These are phyloP conservation scores for Isurus oxyrinchus DNA, from an alignment of 2,113 vertebrate species.

Conservation along the genomic window DNA sequence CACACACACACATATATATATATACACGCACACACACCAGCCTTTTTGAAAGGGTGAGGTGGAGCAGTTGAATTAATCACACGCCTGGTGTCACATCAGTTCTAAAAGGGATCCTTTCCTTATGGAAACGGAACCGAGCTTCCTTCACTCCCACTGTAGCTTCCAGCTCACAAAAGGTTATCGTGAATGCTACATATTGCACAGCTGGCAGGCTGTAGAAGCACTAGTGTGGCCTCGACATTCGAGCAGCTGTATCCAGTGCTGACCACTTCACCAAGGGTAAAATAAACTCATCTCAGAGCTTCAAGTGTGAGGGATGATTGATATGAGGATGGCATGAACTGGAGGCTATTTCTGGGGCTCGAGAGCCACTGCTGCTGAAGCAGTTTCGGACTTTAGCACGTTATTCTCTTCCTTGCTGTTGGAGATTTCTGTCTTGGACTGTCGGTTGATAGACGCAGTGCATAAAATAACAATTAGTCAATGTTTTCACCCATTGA, in stretches of 20 bases:
- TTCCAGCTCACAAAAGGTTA: background rate
- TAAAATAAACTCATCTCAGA: background rate
- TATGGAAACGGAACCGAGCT: background rate
- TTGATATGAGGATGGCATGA: no score
- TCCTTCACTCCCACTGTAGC: background rate
- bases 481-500: background rate
- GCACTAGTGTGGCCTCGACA: background rate
- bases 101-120: background rate
- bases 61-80: constrained; percentile 11
- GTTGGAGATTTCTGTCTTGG: background rate
- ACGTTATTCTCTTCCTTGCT: background rate
- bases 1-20: no score
- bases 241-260: no score
- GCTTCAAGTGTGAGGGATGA: background rate
- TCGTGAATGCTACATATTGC: background rate
- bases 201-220: background rate
- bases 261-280: no score
- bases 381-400: background rate
- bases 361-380: background rate
- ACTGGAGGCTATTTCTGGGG: background rate
- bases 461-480: background rate
- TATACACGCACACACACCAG: background rate
- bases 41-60: background rate
- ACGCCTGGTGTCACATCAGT: background rate
- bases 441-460: background rate